These are phyloP conservation scores for Hoplostethus mediterraneus DNA, from an alignment of 2,797 vertebrate species.

Conservation along the genomic window DNA sequence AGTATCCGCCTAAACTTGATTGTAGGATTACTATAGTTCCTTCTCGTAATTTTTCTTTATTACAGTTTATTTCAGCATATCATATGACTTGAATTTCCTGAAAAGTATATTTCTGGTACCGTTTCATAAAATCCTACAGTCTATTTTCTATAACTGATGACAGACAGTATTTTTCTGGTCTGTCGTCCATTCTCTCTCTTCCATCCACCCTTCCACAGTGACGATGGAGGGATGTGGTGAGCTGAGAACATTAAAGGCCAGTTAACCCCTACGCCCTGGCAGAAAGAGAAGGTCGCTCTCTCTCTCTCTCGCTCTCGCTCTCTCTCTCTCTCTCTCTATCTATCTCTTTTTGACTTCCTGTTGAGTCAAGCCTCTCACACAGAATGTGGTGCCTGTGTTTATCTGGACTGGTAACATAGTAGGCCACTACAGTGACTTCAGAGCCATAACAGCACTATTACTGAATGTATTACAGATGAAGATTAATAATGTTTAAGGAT, in stretches of 20 bases:
- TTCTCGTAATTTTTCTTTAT: too few relatives aligned
- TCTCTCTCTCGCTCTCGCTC: conserved; percentile 34
- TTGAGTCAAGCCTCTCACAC: conserved; percentile 30
- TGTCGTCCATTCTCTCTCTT: not conserved
- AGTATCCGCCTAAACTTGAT: too few relatives aligned
- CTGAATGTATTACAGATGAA: not conserved
- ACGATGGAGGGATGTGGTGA: conserved; percentile 38
- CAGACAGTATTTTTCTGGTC: not conserved
- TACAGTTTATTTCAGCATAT: not conserved
- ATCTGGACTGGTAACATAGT: conserved; percentile 1
- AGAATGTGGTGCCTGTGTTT: conserved; percentile 6
- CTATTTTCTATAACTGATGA: not conserved
- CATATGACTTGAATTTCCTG: not conserved
- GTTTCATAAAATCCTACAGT: not conserved
- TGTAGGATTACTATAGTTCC: too few relatives aligned
- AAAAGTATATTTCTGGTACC: not conserved
- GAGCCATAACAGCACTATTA: not conserved
- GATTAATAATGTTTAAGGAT: not conserved
- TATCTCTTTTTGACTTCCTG: conserved; percentile 37
- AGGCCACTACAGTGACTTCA: not conserved
- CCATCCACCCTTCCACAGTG: conserved; percentile 18
- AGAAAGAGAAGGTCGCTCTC: too few relatives aligned
- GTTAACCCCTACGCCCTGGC: conserved; percentile 32
- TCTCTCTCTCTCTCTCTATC: conserved; percentile 28
- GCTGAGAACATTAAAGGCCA: conserved; percentile 35